Conservation (phyloP, 2,797 vertebrate species). For the Lithobates sylvaticus region DNA sequence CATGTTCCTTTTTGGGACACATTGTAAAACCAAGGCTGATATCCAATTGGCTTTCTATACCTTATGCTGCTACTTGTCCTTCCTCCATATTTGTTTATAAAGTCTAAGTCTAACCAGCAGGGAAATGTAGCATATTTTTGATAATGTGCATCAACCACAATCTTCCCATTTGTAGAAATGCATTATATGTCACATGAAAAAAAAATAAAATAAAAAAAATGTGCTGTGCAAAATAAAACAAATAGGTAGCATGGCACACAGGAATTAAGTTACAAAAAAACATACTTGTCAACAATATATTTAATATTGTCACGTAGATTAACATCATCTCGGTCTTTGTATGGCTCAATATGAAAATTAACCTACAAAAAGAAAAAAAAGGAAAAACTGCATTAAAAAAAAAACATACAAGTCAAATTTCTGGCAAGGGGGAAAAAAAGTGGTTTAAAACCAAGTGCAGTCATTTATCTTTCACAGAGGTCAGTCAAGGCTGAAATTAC, state of each 20-base stretch:
- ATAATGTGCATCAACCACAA: too few relatives aligned
- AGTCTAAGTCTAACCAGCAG: too few relatives aligned
- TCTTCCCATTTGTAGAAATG: too few relatives aligned
- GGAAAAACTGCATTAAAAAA: neutral
- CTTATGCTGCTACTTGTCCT: too few relatives aligned
- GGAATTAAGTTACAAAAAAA: slow-evolving; percentile 16
- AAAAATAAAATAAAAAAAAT: too few relatives aligned
- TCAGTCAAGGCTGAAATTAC: slow-evolving; percentile 3
- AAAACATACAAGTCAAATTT: neutral
- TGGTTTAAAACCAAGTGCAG: neutral
- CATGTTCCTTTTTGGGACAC: too few relatives aligned
- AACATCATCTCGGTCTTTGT: slow-evolving; percentile 80
- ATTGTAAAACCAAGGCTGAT: too few relatives aligned
- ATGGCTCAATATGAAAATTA: slow-evolving; percentile 85
- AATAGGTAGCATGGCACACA: neutral
- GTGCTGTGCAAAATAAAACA: neutral
- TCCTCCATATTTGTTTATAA: too few relatives aligned
- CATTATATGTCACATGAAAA: too few relatives aligned
- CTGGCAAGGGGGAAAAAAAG: neutral
- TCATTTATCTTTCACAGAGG: neutral
- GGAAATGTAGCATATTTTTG: too few relatives aligned
- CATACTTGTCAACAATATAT: slow-evolving; percentile 84
- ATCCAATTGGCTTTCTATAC: too few relatives aligned
- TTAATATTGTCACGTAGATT: slow-evolving; percentile 79
- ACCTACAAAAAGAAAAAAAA: slow-evolving; percentile 71